A percentile compares a stretch with the other conserved stretches of the same genome.
These are phyloP conservation scores for Pyrocephalus nanus DNA, from an alignment of 2,797 vertebrate genomes.

Conservation along the genomic window DNA sequence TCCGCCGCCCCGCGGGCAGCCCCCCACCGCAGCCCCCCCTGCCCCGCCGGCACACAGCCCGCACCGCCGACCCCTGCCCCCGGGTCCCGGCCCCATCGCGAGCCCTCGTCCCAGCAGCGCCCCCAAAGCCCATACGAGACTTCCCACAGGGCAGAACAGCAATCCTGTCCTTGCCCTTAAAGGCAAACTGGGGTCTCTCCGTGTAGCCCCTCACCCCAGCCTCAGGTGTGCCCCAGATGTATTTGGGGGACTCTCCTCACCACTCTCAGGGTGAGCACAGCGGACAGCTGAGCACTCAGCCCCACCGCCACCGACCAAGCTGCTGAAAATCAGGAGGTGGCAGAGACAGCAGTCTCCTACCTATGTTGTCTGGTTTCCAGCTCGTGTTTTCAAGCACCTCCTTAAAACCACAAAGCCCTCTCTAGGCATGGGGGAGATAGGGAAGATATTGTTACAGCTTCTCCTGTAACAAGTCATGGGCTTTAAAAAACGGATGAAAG, in stretches of 20 bases:
- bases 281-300: not conserved
- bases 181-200: not conserved
- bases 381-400: not conserved
- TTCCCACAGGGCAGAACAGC: not conserved
- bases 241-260: not conserved
- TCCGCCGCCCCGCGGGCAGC: not conserved
- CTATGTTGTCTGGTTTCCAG: not conserved
- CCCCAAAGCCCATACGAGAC: not conserved
- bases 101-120: not conserved
- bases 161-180: not conserved
- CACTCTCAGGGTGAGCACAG: not conserved
- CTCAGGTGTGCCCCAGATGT: not conserved
- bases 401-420: not conserved
- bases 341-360: not conserved
- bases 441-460: not conserved
- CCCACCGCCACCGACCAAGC: rapidly evolving
- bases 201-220: not conserved
- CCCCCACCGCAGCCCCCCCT: not conserved
- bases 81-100: not conserved
- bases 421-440: not conserved
- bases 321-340: not conserved
- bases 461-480: not conserved
- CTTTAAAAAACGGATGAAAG: not conserved
- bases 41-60: not conserved
- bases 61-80: not conserved